Base-by-base conservation (phyloP, 1,140 invertebrate genomes). In the Polypedilum pembai region DNA sequence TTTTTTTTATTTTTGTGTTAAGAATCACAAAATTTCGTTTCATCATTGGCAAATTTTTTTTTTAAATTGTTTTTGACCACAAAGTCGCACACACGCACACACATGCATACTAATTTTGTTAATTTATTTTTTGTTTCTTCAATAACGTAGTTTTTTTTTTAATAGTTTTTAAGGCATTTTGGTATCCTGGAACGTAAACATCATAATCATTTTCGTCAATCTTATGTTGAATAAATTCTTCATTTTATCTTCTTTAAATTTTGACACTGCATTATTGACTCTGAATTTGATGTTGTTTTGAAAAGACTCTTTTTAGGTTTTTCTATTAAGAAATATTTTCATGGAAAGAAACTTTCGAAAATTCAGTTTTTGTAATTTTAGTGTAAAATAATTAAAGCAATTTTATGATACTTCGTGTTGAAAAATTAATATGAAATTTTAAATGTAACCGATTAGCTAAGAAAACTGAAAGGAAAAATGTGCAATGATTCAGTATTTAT, bases 151-250 rank as follows among this genome's bases (percentile, higher is more conserved):
- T 33, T 56, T 56, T 45, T 45, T 45, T 45, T 56, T 56, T 1
- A 56, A 56, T 56, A 56, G n/a, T 56, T 56, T 56, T 56, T 56
- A 56, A 56, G 45, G 45, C 45, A 56, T 56, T 56, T 56, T 56
- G 45, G 45, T 56, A n/a, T 56, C 45, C 45, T 56, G 45, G 45
- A 56, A 56, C 45, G 45, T 56, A 56, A 56, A 56, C 45, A 56
- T 56, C 45, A 56, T 56, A 8, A 56, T n/a, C 45, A n/a, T n/a
- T n/a, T 15, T 56, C 45, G 4, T 56, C 45, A 1, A 4, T 15
- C 12, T 33, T 33, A 3, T 33, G 1, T 33, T 33, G 24, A 33
- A 5, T 33, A 33, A 33, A 33, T 33, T 33, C n/a, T 56, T 56
- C n/a, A n/a, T n/a, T n/a, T n/a, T n/a, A n/a, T n/a, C 45, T 56